Evolutionary conservation across 2,888 invertebrate genomes (phyloP).

Genomic region (Tetheella fluctuosa): DNA sequence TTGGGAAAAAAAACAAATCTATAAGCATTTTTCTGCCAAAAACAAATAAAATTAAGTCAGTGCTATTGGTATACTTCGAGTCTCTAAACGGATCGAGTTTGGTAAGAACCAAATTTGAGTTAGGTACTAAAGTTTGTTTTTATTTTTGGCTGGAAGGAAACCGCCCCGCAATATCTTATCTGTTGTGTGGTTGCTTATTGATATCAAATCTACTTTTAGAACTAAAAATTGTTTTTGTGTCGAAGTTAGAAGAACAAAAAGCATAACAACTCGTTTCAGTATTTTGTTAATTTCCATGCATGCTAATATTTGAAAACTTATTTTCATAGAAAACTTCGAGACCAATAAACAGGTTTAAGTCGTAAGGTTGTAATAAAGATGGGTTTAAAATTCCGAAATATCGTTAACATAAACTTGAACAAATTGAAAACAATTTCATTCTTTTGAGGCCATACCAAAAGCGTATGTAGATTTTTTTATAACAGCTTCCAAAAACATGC

Average conservation of each 20-base stretch:
- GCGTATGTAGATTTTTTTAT: background rate
- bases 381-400: background rate
- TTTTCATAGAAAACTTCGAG: background rate
- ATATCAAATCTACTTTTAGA: background rate
- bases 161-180: background rate
- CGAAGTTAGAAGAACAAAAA: too few relatives aligned
- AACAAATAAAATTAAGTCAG: background rate
- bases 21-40: background rate
- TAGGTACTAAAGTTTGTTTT: background rate
- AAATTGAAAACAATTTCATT: background rate
- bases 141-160: background rate
- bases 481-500: background rate
- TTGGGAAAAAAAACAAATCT: background rate
- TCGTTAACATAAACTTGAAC: background rate
- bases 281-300: too few relatives aligned
- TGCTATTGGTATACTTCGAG: background rate
- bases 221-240: background rate
- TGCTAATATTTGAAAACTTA: constrained; percentile 12
- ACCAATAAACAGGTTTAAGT: background rate
- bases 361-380: background rate
- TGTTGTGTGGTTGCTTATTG: background rate
- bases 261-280: too few relatives aligned
- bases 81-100: background rate
- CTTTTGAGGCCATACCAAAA: background rate
- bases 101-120: background rate